phyloP scores from a whole-genome alignment of 2,113 vertebrate species.

The Calidris pygmaea region DNA sequence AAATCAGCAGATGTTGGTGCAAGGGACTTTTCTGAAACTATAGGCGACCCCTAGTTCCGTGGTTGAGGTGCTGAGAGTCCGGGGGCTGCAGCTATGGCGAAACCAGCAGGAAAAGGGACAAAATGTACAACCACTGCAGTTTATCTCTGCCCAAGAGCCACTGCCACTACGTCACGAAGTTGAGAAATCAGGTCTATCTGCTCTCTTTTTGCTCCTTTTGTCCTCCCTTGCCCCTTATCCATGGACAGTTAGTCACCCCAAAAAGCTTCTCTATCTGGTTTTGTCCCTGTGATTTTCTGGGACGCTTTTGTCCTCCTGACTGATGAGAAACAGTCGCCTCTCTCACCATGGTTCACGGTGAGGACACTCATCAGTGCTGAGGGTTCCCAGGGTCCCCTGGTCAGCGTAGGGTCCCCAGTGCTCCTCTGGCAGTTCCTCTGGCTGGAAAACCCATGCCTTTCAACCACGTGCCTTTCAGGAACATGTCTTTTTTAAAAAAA shows the following conservation, averaged over 20 bases:
- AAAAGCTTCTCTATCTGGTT: neutral
- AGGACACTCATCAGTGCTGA: neutral
- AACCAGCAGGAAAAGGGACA: neutral
- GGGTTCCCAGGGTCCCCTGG: neutral
- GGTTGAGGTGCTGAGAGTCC: neutral
- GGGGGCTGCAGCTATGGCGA: neutral
- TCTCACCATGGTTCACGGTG: neutral
- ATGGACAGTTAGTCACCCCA: neutral
- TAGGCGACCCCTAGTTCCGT: rapidly evolving
- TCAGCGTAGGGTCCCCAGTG: neutral
- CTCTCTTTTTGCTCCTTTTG: neutral
- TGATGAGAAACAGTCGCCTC: neutral
- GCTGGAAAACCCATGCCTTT: neutral
- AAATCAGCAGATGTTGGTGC: neutral
- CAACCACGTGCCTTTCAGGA: neutral
- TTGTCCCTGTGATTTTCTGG: neutral
- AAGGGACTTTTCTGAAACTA: neutral
- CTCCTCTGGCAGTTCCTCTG: neutral
- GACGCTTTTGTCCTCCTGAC: neutral
- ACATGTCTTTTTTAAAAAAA: neutral
- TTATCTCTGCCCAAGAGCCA: neutral
- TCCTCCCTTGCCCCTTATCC: neutral
- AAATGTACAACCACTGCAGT: neutral
- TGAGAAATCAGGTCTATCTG: neutral
- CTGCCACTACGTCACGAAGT: rapidly evolving